Evolutionary conservation across 2,888 invertebrate species (phyloP), one percentile per base, ranked within the genome.

Genomic region (Erebia ligea): DNA sequence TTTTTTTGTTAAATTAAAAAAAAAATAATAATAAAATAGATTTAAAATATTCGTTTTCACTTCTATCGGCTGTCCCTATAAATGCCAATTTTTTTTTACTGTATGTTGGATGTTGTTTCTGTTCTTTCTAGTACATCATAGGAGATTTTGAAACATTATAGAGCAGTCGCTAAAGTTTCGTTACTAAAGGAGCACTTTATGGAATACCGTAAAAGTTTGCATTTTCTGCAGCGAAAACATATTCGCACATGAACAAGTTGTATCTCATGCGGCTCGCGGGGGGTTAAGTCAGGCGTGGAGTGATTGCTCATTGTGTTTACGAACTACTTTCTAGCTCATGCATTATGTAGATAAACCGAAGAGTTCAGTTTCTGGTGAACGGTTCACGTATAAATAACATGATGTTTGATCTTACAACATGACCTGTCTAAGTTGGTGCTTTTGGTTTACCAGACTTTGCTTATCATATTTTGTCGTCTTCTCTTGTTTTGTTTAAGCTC

Each of bases 231-330:
- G 15, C 2, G 63, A 56, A 40, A 19, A 45, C 34, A 63, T 57
- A 40, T 69, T 56, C 56, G 17, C 54, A 68, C 48, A 21, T 40
- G 50, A 13, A 40, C 34, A 56, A 34, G 66, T 56, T 69, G 48
- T 65, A 62, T 69, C 67, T 45, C 64, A 17, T 54, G 52, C 57
- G 45, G 21, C 45, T 45, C 56, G 68, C 52, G 56, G n/a, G 64
- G 67, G 19, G 54, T 42, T 52, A 40, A 61, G 68, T 68, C 48
- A 58, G 68, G 65, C 67, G 73, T 63, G 67, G 66, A 57, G 34
- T 57, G 58, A 68, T 68, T 68, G 67, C 56, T 65, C 69, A 63
- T 57, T 67, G 68, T 69, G 34, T 61, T 64, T 52, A 67, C 17
- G 64, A 69, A 48, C 50, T 62, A 65, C 42, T 34, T n/a, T 62